Conservation (phyloP, 2,888 invertebrate species). For the Eumerus sabulonum region DNA sequence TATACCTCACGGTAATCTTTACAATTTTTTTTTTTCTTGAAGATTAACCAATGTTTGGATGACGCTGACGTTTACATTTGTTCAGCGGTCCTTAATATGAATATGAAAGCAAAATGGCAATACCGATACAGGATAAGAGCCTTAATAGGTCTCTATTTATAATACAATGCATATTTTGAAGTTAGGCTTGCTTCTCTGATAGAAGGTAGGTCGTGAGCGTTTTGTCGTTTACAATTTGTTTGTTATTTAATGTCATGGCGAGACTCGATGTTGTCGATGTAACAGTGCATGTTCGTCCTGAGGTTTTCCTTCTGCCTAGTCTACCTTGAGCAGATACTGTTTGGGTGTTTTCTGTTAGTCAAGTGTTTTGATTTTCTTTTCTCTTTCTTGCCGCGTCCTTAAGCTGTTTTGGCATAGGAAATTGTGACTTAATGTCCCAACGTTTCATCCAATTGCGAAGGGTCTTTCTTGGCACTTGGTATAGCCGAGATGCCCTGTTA, state of each 20-base stretch:
- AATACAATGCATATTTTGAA: too few relatives aligned
- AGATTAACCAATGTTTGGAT: too few relatives aligned
- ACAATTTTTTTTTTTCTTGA: too few relatives aligned
- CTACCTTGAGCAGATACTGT: neutral
- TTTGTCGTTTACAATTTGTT: too few relatives aligned
- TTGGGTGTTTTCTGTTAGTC: conserved; percentile 6
- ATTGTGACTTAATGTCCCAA: conserved; percentile 82
- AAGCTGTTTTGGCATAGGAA: conserved; percentile 82
- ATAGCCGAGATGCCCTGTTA: conserved; percentile 81
- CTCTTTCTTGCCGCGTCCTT: conserved; percentile 81
- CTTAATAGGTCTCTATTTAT: too few relatives aligned
- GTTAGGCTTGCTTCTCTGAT: too few relatives aligned
- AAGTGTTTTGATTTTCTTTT: conserved; percentile 40
- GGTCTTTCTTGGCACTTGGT: conserved; percentile 82
- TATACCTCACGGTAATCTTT: too few relatives aligned
- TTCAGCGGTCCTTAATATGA: too few relatives aligned
- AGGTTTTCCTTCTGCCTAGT: conserved; percentile 10
- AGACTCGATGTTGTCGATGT: conserved; percentile 47
- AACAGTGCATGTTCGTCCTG: conserved; percentile 42
- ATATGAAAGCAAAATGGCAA: too few relatives aligned
- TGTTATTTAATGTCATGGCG: conserved; percentile 1
- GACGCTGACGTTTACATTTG: too few relatives aligned
- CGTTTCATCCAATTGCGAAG: conserved; percentile 83
- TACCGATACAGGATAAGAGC: too few relatives aligned
- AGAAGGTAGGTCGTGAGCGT: too few relatives aligned